Conservation (phyloP, 2,888 invertebrate genomes). For the Heliconius ethilla region DNA sequence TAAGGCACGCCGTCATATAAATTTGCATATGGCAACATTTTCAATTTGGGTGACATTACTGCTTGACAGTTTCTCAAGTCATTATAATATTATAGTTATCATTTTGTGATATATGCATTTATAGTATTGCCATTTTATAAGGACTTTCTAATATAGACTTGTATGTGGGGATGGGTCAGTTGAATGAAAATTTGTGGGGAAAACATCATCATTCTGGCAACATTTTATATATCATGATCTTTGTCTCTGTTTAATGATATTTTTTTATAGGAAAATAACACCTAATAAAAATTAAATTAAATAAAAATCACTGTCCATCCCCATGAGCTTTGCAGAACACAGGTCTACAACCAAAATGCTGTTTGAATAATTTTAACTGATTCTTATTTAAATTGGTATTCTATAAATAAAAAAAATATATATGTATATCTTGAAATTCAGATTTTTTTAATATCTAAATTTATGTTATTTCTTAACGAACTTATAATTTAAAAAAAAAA, state of each 20-base stretch:
- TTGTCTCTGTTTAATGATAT: slow-evolving; percentile 8
- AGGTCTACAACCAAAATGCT: background rate
- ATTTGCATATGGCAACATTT: slow-evolving; percentile 27
- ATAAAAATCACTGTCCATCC: slow-evolving; percentile 56
- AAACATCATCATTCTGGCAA: background rate
- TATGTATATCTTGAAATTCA: too few relatives aligned
- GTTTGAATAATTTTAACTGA: background rate
- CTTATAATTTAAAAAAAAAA: background rate
- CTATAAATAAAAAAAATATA: too few relatives aligned
- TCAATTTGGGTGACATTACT: slow-evolving; percentile 26
- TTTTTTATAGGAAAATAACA: slow-evolving; percentile 27
- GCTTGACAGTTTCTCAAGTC: slow-evolving; percentile 27
- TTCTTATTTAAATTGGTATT: background rate
- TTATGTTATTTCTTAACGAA: too few relatives aligned
- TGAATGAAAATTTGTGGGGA: background rate
- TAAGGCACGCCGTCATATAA: slow-evolving; percentile 45
- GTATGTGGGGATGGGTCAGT: slow-evolving; percentile 32
- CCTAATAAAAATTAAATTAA: slow-evolving; percentile 21
- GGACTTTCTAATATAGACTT: slow-evolving; percentile 9
- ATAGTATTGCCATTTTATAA: slow-evolving; percentile 30
- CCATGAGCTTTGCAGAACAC: slow-evolving; percentile 45
- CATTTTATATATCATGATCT: background rate
- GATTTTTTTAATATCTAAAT: too few relatives aligned
- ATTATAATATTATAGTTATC: slow-evolving; percentile 21
- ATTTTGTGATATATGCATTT: slow-evolving; percentile 16